A percentile compares a stretch with the other conserved stretches of the same genome.
Evolutionary conservation across 2,888 invertebrate species (phyloP).

Genomic region (Amaurobius ferox): DNA sequence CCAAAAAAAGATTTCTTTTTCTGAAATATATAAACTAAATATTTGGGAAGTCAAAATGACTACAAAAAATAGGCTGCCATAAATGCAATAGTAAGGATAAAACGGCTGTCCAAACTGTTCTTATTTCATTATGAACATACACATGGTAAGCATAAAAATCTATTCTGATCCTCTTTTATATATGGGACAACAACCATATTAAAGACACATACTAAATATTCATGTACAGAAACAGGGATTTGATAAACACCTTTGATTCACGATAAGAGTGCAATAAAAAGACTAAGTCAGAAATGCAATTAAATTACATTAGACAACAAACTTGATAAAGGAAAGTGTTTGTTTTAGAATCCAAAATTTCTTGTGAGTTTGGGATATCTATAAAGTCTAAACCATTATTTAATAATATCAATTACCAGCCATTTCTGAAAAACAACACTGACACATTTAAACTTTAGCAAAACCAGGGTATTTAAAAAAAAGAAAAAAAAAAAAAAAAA

Average conservation of each 20-base stretch:
- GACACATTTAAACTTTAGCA: conserved; percentile 41
- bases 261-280: conserved; percentile 68
- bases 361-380: conserved; percentile 17
- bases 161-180: conserved; percentile 33
- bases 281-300: conserved; percentile 62
- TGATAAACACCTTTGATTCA: conserved; percentile 45
- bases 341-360: conserved; percentile 30
- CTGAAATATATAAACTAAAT: conserved; percentile 71
- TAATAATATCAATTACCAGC: conserved; percentile 31
- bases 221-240: conserved; percentile 37
- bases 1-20: conserved; percentile 44
- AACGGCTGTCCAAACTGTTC: conserved; percentile 25
- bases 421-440: conserved; percentile 40
- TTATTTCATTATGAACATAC: conserved; percentile 22
- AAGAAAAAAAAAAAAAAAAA: conserved; percentile 10
- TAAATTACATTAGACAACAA: conserved; percentile 57
- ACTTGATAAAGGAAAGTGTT: conserved; percentile 48
- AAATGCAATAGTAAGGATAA: conserved; percentile 54
- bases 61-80: conserved; percentile 69
- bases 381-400: conserved; percentile 29
- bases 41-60: conserved; percentile 38
- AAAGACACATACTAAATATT: conserved; percentile 57
- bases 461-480: background rate
- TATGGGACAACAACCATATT: conserved; percentile 50
- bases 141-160: conserved; percentile 24